A percentile compares a stretch with the other conserved stretches of the same genome.
Evolutionary conservation across 2,797 vertebrate genomes (phyloP).

Genomic region (Pseudochromis fuscus): DNA sequence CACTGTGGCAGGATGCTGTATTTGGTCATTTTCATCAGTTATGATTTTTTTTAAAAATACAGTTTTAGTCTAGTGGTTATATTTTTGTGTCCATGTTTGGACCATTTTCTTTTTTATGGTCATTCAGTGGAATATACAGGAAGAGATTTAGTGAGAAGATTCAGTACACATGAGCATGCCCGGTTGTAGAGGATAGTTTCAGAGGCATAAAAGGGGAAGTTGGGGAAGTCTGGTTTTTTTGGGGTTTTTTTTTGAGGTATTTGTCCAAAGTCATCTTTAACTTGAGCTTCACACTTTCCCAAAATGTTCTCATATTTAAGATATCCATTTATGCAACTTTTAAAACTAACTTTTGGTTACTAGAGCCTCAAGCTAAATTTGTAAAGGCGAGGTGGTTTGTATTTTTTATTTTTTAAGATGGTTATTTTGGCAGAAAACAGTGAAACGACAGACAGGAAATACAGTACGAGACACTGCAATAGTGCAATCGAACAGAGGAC

Average conservation of each 20-base stretch:
- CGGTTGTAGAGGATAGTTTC: background rate
- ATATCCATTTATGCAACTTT: background rate
- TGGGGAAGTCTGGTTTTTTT: background rate
- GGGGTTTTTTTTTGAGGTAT: no score
- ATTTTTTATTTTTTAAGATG: no score
- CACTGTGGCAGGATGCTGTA: constrained; percentile 16
- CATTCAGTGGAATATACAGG: constrained; percentile 1
- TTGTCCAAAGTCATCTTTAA: background rate
- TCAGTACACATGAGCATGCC: background rate
- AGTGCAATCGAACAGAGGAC: background rate
- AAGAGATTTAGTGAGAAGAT: constrained; percentile 20
- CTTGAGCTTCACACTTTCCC: background rate
- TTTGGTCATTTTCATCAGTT: constrained; percentile 26
- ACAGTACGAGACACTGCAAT: background rate
- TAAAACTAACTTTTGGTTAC: constrained; percentile 5
- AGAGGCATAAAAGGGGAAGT: background rate
- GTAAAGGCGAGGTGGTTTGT: constrained; percentile 15
- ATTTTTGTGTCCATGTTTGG: constrained; percentile 13
- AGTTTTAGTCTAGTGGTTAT: background rate
- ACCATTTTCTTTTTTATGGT: constrained; percentile 2
- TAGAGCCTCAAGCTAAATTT: constrained; percentile 6
- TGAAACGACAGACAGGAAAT: constrained; percentile 1
- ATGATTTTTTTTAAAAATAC: constrained; percentile 25
- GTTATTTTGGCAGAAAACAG: background rate
- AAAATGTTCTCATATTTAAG: background rate